Percentiles rank a stretch among this genome's conserved stretches.
Evolutionary conservation across 2,888 invertebrate genomes (phyloP).

Genomic region (Volucella bombylans): DNA sequence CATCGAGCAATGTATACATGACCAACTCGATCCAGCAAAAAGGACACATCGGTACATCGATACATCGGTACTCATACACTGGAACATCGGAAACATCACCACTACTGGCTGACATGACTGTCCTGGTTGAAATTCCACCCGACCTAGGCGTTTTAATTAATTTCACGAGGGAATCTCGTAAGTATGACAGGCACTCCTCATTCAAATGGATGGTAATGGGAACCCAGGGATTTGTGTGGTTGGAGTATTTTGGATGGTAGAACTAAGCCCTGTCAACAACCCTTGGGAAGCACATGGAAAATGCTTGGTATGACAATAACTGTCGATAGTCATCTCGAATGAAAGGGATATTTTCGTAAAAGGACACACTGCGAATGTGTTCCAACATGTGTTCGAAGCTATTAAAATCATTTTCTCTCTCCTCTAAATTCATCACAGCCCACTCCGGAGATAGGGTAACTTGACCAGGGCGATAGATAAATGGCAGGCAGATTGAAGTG

Average conservation of each 20-base stretch:
- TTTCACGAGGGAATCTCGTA: constrained; percentile 37
- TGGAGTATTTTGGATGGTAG: constrained; percentile 11
- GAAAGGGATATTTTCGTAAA: constrained; percentile 38
- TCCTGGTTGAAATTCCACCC: constrained; percentile 30
- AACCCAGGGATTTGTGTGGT: background rate
- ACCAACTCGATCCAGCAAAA: constrained; percentile 31
- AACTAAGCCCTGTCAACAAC: constrained; percentile 27
- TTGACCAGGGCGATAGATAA: constrained; percentile 28
- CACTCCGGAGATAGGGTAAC: constrained; percentile 30
- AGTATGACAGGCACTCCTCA: background rate
- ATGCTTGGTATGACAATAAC: constrained; percentile 31
- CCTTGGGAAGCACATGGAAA: constrained; percentile 25
- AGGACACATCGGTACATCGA: background rate
- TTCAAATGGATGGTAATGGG: background rate
- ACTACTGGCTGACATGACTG: background rate
- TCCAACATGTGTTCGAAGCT: constrained; percentile 59
- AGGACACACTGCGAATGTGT: constrained; percentile 50
- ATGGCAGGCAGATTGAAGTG: constrained; percentile 48
- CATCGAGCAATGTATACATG: constrained; percentile 32
- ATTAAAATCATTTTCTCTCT: constrained; percentile 49
- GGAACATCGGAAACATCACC: background rate
- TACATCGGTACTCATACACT: constrained; percentile 10
- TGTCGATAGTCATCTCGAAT: constrained; percentile 41
- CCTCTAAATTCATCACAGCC: no score
- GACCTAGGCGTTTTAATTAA: constrained; percentile 60